Conservation (phyloP, 1,140 invertebrate species). For the Gyrodactylus salaris region DNA sequence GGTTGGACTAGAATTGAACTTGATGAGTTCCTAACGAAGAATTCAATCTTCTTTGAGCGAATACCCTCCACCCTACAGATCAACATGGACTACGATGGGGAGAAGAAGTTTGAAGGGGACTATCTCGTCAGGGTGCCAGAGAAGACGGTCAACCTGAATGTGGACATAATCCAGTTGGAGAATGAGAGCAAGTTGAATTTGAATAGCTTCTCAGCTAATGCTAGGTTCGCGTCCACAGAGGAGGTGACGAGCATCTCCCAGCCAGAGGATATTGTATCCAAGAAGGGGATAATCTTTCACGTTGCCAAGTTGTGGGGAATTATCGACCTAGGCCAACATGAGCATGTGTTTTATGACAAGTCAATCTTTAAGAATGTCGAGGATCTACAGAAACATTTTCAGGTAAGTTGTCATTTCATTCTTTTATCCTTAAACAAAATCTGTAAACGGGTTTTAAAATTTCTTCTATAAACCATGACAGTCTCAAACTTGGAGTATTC, state of each 20-base stretch:
- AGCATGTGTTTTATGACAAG: conserved; percentile 22
- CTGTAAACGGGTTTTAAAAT: not conserved
- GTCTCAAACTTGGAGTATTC: too few species aligned
- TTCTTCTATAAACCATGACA: too few species aligned
- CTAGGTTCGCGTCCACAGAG: not conserved
- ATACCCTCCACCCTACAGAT: not conserved
- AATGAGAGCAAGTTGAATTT: not conserved
- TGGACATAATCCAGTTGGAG: not conserved
- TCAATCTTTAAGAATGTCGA: conserved; percentile 18
- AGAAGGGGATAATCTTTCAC: conserved; percentile 18
- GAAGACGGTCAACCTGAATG: not conserved
- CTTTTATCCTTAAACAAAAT: not conserved
- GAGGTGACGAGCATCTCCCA: conserved; percentile 12
- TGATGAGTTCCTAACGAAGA: conserved; percentile 15
- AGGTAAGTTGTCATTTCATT: conserved; percentile 10
- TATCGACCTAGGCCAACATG: conserved; percentile 20
- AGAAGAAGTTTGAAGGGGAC: not conserved
- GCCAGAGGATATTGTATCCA: conserved; percentile 7
- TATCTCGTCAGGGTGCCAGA: not conserved
- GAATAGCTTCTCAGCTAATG: not conserved
- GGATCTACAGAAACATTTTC: conserved; percentile 17
- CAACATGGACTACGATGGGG: not conserved
- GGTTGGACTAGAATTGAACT: conserved; percentile 18
- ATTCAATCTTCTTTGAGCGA: conserved; percentile 16
- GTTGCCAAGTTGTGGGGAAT: conserved; percentile 22